Base-by-base conservation (phyloP, 2,888 invertebrate genomes). In the Siphonodentalium dalli region DNA sequence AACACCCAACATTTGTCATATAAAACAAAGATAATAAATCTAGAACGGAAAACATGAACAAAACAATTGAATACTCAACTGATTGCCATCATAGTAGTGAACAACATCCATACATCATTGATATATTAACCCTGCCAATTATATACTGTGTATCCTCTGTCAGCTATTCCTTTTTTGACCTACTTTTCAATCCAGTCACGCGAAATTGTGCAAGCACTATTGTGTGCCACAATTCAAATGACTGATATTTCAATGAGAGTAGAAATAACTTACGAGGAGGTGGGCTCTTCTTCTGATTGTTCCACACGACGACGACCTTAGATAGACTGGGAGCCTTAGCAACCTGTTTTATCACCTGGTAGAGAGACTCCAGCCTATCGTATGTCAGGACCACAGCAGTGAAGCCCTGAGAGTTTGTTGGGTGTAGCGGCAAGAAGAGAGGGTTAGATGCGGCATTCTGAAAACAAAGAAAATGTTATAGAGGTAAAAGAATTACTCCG, bases 301-400 rank as follows among this genome's bases (percentile, higher is more conserved):
- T 97, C 97, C 97, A 97, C 59, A 97, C 87, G 24, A 97, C 93
- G 28, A 97, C 84, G 63, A 97, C 90, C 84, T 94, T 95, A 70
- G 90, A 88, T 27, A 97, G 84, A 77, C 94, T 94, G 31, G 94
- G 93, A 47, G 92, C 93, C 69, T 88, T 87, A 3, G 91, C 88
- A 49, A 97, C 84, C 81, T 92, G 90, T 69, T 88, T 87, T 56
- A 97, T 91, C 9, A 96, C 86, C 38, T 89, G 86, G 82, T 92
- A 94, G 43, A 97, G 86, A 77, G 93, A 91, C 65, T 93, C 91
- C 20, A 94, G 86, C 55, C 96, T 86, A 83, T 97, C 95, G 74
- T 93, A 97, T 1, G 95, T 96, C 62, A 97, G 86, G 73, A 97
- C 91, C 65, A 97, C 94, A 21, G 96, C 96, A 2, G 97, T 97